Base-by-base conservation (phyloP, 2,113 vertebrate species). In the Climacteris rufus region DNA sequence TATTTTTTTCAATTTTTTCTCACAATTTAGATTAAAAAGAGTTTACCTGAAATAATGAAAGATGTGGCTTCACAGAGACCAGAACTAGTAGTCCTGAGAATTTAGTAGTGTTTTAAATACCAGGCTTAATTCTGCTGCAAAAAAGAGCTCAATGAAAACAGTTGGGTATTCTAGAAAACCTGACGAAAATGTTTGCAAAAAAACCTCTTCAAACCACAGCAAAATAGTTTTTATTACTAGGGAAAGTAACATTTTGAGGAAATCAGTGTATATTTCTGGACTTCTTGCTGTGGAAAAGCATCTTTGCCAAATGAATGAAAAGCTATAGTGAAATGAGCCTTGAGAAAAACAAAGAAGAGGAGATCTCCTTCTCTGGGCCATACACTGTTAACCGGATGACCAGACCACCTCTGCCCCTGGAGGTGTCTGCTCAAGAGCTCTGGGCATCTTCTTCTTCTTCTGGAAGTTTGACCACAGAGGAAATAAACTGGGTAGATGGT, bases 311-410 rank as follows among this genome's bases (percentile, higher is more conserved):
- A 47, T 15, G 45, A 50, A 65, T 27, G 8, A 54, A 37, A 52
- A 74, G 27, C 5, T 53, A 8, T 37, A 39, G 65, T 37, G 54
- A 76, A 81, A 83, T 18, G 50, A 80, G 35, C 16, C 17, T 52
- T 35, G 37, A 76, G 50, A 39, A 57, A 35, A 47, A 40, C 24
- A 30, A 9, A 61, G 45, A 7, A 70, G 47, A 42, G 35, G 33
- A 64, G 44, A 8, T 27, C 4, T 17, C 22, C 15, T 61, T 57
- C 12, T 42, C 57, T 39, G 31, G 37, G 40, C 15, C 9, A 2
- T 14, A 11, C 10, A 21, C 0, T 0, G 1, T 47, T 9, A 69
- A 15, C 2, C 0, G 1, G 19, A 31, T 0, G 3, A 21, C 5
- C 24, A 75, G 35, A 63, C 2, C 30, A 30, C 6, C 52, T 74